These are phyloP conservation scores for Plutella xylostella DNA, from an alignment of 2,888 invertebrate species.

Conservation along the genomic window DNA sequence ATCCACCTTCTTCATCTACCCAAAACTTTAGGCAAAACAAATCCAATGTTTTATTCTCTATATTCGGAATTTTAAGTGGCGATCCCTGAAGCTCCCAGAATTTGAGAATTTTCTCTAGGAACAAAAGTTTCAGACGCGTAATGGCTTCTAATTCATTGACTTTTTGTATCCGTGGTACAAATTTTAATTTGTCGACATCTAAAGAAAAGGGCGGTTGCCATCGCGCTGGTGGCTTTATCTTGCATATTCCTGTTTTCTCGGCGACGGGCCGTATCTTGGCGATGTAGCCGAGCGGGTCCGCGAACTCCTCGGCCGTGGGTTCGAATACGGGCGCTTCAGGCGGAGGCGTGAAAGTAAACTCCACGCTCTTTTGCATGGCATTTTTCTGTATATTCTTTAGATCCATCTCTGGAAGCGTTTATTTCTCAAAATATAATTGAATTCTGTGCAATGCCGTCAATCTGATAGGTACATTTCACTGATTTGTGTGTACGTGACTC, in stretches of 20 bases:
- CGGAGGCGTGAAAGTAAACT: conserved; percentile 62
- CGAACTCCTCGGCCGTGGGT: conserved; percentile 79
- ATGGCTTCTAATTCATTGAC: conserved; percentile 74
- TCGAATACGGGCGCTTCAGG: conserved; percentile 79
- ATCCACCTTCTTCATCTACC: conserved; percentile 69
- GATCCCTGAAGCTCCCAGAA: conserved; percentile 81
- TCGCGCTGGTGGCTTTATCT: conserved; percentile 79
- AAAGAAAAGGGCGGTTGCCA: conserved; percentile 86
- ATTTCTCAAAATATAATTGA: too few species aligned
- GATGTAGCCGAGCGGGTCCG: conserved; percentile 79
- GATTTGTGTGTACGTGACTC: conserved; percentile 58
- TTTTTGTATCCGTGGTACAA: conserved; percentile 66
- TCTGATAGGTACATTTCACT: conserved; percentile 15
- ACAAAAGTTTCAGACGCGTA: conserved; percentile 78
- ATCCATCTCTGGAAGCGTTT: conserved; percentile 49
- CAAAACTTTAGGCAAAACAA: conserved; percentile 74
- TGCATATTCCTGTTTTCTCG: conserved; percentile 80
- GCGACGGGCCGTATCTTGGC: conserved; percentile 79
- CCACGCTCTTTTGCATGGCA: conserved; percentile 64
- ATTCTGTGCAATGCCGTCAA: too few species aligned
- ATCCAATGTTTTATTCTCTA: conserved; percentile 78
- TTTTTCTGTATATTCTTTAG: conserved; percentile 62
- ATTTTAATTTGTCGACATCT: conserved; percentile 74
- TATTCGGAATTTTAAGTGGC: conserved; percentile 74
- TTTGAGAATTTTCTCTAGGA: conserved; percentile 78